Conservation (phyloP, 2,113 vertebrate species). For the Pygoscelis antarcticus region DNA sequence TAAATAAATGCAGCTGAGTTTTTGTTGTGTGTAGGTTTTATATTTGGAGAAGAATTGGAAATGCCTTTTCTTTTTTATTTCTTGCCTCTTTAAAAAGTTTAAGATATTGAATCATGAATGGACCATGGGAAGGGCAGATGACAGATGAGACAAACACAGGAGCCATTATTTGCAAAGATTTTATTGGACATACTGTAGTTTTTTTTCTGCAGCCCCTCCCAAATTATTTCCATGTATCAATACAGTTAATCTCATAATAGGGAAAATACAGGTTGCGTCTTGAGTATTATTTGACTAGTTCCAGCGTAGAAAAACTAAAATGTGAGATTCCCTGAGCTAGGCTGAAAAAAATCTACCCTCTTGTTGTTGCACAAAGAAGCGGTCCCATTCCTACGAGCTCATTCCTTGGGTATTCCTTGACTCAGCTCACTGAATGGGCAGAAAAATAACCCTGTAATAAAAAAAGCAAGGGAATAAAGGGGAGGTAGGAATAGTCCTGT, state of each 20-base stretch:
- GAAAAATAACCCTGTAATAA: background rate
- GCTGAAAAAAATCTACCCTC: background rate
- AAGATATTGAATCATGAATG: background rate
- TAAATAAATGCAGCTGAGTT: background rate
- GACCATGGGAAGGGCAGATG: background rate
- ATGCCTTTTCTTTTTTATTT: background rate
- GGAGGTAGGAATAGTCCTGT: background rate
- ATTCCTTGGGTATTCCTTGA: background rate
- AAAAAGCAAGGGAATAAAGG: background rate
- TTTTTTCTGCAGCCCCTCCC: background rate
- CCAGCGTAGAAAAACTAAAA: background rate
- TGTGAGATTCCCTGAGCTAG: background rate
- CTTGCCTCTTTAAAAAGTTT: background rate
- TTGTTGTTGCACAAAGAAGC: background rate
- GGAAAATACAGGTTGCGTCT: background rate
- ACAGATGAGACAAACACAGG: background rate
- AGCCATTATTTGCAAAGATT: background rate
- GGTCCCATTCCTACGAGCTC: background rate
- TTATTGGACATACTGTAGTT: background rate
- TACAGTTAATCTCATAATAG: background rate
- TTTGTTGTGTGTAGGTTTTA: background rate
- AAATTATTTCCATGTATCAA: background rate
- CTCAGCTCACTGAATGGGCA: background rate
- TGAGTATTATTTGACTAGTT: background rate
- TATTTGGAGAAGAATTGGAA: background rate